Evolutionary conservation across 2,888 invertebrate species (phyloP).

Genomic region (Pachycephus smyrnensis): DNA sequence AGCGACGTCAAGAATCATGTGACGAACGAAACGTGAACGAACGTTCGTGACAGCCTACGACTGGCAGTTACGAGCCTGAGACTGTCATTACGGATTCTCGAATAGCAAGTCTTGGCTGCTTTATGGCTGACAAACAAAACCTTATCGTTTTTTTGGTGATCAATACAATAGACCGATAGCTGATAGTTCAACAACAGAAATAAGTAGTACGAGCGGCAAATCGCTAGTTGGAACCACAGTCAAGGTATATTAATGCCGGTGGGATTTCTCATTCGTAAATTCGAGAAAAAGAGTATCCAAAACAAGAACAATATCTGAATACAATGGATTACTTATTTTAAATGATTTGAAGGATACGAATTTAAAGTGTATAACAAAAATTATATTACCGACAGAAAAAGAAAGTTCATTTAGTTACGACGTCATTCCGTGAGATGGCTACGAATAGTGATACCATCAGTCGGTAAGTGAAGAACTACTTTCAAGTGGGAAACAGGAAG

Average conservation of each 20-base stretch:
- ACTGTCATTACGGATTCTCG: background rate
- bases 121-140: background rate
- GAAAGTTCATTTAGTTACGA: background rate
- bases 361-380: background rate
- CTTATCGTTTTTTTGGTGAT: background rate
- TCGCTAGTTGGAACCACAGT: background rate
- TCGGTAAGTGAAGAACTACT: background rate
- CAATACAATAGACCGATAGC: background rate
- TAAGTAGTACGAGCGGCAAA: background rate
- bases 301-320: background rate
- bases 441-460: background rate
- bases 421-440: background rate
- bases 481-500: too few species aligned
- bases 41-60: background rate
- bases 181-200: background rate
- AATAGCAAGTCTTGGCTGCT: background rate
- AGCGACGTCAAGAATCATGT: slow-evolving; percentile 38
- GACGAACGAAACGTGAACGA: slow-evolving; percentile 11
- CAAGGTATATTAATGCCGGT: background rate
- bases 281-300: background rate
- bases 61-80: background rate
- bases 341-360: background rate
- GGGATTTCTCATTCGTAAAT: background rate
- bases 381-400: background rate
- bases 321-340: too few species aligned